phyloP scores from a whole-genome alignment of 2,888 invertebrate genomes.

The Diarsia dahlii region DNA sequence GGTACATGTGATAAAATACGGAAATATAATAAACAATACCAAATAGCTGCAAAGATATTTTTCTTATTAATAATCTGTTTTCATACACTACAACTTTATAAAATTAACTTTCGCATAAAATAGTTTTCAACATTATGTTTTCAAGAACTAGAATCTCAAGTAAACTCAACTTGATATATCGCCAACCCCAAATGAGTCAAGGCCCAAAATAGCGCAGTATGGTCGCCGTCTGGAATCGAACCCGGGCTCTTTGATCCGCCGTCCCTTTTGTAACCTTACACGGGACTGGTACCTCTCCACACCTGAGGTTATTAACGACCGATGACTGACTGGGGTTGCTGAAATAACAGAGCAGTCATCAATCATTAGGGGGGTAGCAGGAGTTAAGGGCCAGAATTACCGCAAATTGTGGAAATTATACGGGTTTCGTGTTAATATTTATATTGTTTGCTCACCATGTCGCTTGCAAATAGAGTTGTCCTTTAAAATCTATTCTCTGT shows the following conservation, averaged over 20 bases:
- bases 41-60: neutral
- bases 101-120: neutral
- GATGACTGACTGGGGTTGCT: conserved; percentile 68
- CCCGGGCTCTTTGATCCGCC: conserved; percentile 69
- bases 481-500: no score
- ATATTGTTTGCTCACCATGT: no score
- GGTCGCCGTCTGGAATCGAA: conserved; percentile 67
- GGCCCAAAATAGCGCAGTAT: conserved; percentile 64
- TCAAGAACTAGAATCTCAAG: conserved; percentile 3
- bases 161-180: conserved; percentile 33
- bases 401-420: neutral
- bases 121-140: neutral
- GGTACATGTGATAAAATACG: neutral
- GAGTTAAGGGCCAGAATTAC: neutral
- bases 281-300: conserved; percentile 68
- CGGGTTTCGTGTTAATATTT: neutral
- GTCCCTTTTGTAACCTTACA: conserved; percentile 68
- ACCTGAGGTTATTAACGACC: conserved; percentile 70
- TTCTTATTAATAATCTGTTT: neutral
- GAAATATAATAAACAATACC: neutral
- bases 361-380: conserved; percentile 39
- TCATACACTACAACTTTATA: neutral
- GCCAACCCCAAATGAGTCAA: conserved; percentile 43
- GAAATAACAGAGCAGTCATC: conserved; percentile 61
- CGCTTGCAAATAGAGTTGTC: no score